phyloP scores from a whole-genome alignment of 2,797 vertebrate genomes.

The Odontamblyopus lacepedii region DNA sequence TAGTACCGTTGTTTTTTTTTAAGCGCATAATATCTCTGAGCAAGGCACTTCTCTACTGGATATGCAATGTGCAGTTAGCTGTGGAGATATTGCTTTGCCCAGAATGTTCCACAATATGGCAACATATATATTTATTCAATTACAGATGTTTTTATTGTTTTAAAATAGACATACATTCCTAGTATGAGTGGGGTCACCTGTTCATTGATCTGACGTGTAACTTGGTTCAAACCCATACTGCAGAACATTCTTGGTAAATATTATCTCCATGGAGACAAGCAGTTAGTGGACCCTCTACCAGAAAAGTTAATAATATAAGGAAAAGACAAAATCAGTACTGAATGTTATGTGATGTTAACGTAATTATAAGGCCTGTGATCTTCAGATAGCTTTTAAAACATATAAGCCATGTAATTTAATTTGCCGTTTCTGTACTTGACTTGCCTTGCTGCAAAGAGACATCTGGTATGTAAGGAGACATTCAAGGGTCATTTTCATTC shows the following conservation, averaged over 20 bases:
- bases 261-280: no score
- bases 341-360: background rate
- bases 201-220: no score
- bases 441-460: constrained; percentile 24
- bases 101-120: background rate
- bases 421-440: constrained; percentile 36
- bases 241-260: no score
- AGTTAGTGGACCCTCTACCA: no score
- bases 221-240: no score
- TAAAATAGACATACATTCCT: no score
- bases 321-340: background rate
- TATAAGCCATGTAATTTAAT: constrained; percentile 44
- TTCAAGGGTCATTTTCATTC: constrained; percentile 35
- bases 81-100: background rate
- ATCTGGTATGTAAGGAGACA: constrained; percentile 1
- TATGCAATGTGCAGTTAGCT: background rate
- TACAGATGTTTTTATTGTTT: no score
- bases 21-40: no score
- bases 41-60: no score
- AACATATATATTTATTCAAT: background rate
- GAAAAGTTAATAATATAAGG: no score
- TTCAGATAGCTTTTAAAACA: constrained; percentile 4
- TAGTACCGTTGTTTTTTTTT: no score
- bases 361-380: background rate
- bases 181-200: no score